These are phyloP conservation scores for Trematomus loennbergii DNA, from an alignment of 2,113 vertebrate genomes.

Conservation along the genomic window DNA sequence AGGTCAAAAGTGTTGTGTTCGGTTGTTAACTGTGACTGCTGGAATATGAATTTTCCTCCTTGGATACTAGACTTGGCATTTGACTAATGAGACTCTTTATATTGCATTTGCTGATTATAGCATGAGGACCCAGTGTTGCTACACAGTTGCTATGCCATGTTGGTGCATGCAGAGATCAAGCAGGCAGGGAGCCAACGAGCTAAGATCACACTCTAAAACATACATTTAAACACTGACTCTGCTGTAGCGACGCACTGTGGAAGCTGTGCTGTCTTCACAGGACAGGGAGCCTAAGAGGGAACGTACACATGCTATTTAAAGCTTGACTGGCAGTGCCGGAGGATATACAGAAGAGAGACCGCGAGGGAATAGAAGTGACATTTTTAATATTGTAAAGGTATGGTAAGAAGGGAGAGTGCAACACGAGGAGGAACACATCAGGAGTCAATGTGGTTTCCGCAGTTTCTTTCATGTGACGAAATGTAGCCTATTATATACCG, in stretches of 20 bases:
- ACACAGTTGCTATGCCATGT: background rate
- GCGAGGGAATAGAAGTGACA: constrained; percentile 36
- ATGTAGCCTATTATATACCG: constrained; percentile 8
- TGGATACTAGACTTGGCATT: background rate
- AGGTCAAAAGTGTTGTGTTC: background rate
- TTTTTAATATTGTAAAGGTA: constrained; percentile 9
- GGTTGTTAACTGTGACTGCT: background rate
- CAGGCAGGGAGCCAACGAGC: constrained; percentile 21
- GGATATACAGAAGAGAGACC: constrained; percentile 45
- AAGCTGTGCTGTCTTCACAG: constrained; percentile 16
- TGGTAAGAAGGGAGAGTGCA: constrained; percentile 10
- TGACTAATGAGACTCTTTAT: background rate
- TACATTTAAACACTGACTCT: constrained; percentile 13
- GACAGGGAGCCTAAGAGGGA: constrained; percentile 26
- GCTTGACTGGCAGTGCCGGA: constrained; percentile 49
- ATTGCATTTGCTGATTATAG: background rate
- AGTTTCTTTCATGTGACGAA: constrained; percentile 45
- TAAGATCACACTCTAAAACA: constrained; percentile 29
- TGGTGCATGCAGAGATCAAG: background rate
- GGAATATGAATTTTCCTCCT: background rate
- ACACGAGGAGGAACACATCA: constrained; percentile 7
- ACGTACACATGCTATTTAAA: constrained; percentile 53
- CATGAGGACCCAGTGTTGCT: background rate
- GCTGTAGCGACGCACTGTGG: constrained; percentile 27
- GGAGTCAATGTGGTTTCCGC: constrained; percentile 18